phyloP scores from a whole-genome alignment of 2,888 invertebrate genomes.

The Lacanobia oleracea region DNA sequence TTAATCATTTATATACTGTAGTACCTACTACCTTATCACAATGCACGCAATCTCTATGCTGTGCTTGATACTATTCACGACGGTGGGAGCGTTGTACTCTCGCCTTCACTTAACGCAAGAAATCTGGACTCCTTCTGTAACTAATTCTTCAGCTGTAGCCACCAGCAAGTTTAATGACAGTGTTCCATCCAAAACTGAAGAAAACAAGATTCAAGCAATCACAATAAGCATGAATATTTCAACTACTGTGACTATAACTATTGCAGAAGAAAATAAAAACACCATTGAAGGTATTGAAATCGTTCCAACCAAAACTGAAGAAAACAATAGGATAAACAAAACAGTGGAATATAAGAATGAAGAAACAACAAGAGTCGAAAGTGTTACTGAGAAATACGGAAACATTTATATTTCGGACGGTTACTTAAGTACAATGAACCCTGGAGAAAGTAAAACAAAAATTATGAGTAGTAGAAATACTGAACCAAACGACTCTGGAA shows the following conservation, averaged over 20 bases:
- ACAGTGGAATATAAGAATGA: too few species aligned
- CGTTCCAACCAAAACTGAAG: background rate
- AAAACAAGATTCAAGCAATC: background rate
- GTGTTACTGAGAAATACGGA: constrained; percentile 6
- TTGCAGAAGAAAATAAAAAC: background rate
- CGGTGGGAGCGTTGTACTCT: background rate
- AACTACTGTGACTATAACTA: background rate
- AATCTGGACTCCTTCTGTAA: too few species aligned
- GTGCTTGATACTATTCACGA: background rate
- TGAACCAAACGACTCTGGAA: background rate
- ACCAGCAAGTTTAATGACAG: too few species aligned
- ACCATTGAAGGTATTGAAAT: background rate
- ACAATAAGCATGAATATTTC: background rate
- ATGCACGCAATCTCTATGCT: constrained; percentile 7
- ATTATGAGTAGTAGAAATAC: background rate
- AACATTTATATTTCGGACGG: constrained; percentile 18
- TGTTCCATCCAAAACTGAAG: background rate
- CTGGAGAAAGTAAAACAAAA: constrained; percentile 1
- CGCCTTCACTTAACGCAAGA: too few species aligned
- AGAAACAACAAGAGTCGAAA: background rate
- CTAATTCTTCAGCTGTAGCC: too few species aligned
- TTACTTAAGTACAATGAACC: constrained; percentile 11
- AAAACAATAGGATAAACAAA: too few species aligned
- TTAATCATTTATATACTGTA: background rate
- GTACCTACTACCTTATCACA: background rate